Base-by-base conservation (phyloP, 2,888 invertebrate genomes). In the Danaus chrysippus region DNA sequence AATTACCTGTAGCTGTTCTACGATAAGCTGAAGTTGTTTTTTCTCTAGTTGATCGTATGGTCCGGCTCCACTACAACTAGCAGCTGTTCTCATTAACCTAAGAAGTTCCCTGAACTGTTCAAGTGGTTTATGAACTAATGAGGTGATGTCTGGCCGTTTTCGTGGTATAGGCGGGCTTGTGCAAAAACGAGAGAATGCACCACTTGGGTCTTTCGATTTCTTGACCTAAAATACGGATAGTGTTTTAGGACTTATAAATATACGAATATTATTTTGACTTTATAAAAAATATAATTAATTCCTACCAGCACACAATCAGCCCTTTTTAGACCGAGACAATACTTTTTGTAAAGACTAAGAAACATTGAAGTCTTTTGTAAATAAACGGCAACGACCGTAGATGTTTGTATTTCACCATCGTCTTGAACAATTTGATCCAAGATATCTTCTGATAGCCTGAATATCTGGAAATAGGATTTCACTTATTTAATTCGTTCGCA, bases 261-360 rank as follows among this genome's bases (percentile, higher is more conserved):
- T 53, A 2, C 12, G 3, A 56, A 12, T 34, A 23, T 10, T n/a
- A 11, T 11, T n/a, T 10, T 1, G 9, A 19, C 34, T 42, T 53
- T n/a, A 43, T 5, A 49, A 19, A 42, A n/a, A 43, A 23, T 23
- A 10, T 5, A 17, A n/a, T 17, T 56, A 34, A 53, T 57, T 59
- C 84, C 84, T 70, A 95, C 96, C 84, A 97, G 90, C 57, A 97
- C 94, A 79, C 96, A 96, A 77, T 96, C 96, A 56, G 96, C 96
- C 77, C 95, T 93, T 79, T 96, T 96, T 67, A 97, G 92, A 66
- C 96, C 96, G 72, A 95, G 93, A 79, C 96, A 95, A 84, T 97
- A 97, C 76, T 95, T 94, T 81, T 95, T 94, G 83, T 96, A 97
- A 56, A 95, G 94, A 57, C 94, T 93, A 76, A 94, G 94, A 74